Percentiles rank a stretch among this genome's conserved stretches.
phyloP scores from a whole-genome alignment of 2,888 invertebrate species.

The Chloroclystis v-ata region DNA sequence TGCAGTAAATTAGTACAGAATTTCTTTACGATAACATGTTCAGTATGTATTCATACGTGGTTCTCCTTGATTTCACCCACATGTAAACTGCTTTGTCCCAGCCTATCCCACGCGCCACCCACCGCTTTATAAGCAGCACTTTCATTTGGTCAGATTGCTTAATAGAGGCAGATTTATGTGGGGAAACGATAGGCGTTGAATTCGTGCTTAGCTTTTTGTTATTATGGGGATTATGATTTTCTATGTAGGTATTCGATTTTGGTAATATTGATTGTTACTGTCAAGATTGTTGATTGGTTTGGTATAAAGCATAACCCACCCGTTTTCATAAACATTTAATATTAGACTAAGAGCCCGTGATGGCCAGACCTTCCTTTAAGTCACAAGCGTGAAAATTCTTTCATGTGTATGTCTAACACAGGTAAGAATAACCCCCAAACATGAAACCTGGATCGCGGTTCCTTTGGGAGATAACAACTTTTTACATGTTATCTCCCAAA shows the following conservation, averaged over 20 bases:
- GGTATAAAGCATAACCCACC: background rate
- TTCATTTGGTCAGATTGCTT: constrained; percentile 63
- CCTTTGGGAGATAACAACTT: too few species aligned
- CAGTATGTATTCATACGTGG: constrained; percentile 36
- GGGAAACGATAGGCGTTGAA: constrained; percentile 38
- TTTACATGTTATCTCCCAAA: too few species aligned
- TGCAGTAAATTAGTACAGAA: background rate
- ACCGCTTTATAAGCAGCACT: constrained; percentile 52
- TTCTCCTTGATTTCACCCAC: constrained; percentile 68
- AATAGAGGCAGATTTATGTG: constrained; percentile 48
- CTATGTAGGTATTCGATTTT: background rate
- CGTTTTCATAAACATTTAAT: background rate
- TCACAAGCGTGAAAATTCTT: too few species aligned
- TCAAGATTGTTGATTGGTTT: background rate
- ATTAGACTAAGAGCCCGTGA: too few species aligned
- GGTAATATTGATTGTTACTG: background rate
- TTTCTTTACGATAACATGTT: constrained; percentile 5
- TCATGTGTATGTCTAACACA: too few species aligned
- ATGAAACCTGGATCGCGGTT: too few species aligned
- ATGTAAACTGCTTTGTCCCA: constrained; percentile 38
- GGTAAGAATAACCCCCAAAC: too few species aligned
- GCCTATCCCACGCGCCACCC: constrained; percentile 65
- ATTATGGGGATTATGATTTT: constrained; percentile 3
- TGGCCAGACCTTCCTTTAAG: too few species aligned
- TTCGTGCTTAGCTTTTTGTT: background rate